phyloP scores from a whole-genome alignment of 1,140 invertebrate species.

The Aplysia californica region DNA sequence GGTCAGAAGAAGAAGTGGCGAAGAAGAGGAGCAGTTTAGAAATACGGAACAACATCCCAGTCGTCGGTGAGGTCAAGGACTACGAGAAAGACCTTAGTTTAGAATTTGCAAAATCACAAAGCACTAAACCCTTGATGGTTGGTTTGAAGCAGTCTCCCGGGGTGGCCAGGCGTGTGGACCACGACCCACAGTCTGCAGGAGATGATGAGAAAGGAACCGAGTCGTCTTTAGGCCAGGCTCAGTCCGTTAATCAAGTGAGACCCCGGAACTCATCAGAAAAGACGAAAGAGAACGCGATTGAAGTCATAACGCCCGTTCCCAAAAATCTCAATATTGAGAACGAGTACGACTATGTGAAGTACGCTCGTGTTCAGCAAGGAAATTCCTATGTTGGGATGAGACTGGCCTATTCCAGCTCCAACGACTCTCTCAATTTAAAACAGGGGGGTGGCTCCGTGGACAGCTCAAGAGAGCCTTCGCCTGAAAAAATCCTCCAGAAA shows the following conservation, averaged over 20 bases:
- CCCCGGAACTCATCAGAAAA: no score
- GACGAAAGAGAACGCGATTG: conserved; percentile 16
- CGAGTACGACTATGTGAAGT: conserved; percentile 79
- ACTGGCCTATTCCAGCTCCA: conserved; percentile 71
- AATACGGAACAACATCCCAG: conserved; percentile 65
- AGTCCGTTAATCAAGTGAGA: no score
- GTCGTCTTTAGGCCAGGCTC: background rate
- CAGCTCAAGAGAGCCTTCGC: conserved; percentile 48
- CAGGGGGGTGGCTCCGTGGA: conserved; percentile 41
- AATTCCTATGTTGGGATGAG: conserved; percentile 85
- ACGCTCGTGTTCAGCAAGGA: conserved; percentile 78
- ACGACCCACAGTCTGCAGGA: conserved; percentile 45
- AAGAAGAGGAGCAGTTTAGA: conserved; percentile 63
- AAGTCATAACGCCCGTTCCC: conserved; percentile 31
- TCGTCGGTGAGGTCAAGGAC: conserved; percentile 58
- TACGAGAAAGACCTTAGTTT: conserved; percentile 54
- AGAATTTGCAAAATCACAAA: conserved; percentile 42
- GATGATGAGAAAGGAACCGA: conserved; percentile 31
- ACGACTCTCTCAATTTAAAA: conserved; percentile 47
- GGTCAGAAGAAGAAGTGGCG: conserved; percentile 30
- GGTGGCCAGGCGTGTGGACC: conserved; percentile 56
- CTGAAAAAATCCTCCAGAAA: conserved; percentile 47
- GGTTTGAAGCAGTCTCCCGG: conserved; percentile 63
- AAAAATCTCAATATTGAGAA: conserved; percentile 54
- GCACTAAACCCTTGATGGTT: conserved; percentile 58